A percentile compares a stretch with the other conserved stretches of the same genome.
phyloP scores from a whole-genome alignment of 2,797 vertebrate species.

The Halcyon chelicuti region DNA sequence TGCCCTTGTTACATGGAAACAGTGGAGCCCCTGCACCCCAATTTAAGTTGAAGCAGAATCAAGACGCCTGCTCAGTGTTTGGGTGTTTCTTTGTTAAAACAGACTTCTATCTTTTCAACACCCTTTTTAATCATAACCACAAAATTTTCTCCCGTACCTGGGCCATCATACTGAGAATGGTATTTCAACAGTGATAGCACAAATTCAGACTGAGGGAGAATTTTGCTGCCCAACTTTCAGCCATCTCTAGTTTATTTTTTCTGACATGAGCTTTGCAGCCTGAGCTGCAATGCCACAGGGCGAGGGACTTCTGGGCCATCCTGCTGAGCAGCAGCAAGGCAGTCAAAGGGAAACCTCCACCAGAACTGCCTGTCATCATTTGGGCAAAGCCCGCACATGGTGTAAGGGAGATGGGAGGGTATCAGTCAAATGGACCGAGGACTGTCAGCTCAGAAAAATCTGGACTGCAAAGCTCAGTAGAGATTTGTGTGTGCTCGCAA shows the following conservation, averaged over 20 bases:
- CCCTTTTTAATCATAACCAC: background rate
- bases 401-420: background rate
- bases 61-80: background rate
- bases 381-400: accelerated
- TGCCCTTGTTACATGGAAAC: background rate
- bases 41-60: background rate
- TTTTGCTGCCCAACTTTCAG: background rate
- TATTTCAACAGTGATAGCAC: background rate
- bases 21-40: background rate
- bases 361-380: background rate
- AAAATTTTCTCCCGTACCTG: background rate
- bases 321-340: background rate
- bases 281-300: accelerated
- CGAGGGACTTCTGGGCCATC: background rate
- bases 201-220: background rate
- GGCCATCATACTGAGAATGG: background rate
- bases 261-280: background rate
- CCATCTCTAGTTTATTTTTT: background rate
- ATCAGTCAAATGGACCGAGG: background rate
- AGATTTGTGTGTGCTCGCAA: background rate
- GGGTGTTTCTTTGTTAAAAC: background rate
- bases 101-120: background rate
- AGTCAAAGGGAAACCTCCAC: background rate
- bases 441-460: background rate
- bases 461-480: background rate